Base-by-base conservation (phyloP, 1,140 invertebrate genomes). In the Linepithema humile region DNA sequence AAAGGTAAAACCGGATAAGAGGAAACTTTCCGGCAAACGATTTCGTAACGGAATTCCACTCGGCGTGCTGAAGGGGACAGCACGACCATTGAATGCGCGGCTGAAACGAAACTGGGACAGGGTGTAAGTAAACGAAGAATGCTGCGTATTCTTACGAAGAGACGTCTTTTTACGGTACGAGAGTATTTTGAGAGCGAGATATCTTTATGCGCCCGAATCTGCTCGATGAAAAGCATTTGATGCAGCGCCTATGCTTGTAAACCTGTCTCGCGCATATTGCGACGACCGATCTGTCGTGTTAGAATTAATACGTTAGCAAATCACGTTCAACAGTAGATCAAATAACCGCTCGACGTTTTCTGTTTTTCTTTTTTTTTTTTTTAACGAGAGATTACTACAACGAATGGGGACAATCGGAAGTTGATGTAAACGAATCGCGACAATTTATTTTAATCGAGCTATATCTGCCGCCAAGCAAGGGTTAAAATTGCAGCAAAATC, bases 21-120 rank as follows among this genome's bases (percentile, higher is more conserved):
- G 59, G 67, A 73, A 85, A 70, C 65, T 82, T 85, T 70, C 62
- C 77, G 45, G 59, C 55, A 59, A 72, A 53, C 75, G 70, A 75
- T 85, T 60, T 59, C 70, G 62, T 53, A 65, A 75, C 72, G 48
- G 83, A 85, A 85, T 82, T 82, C 43, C 75, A 82, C 59, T 80
- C 43, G 84, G 43, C 64, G 23, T 38, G 53, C 6, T 57, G 72
- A 78, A 78, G 59, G 38, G 65, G 64, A 70, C 32, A 65, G 29
- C 60, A n/a, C n/a, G n/a, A n/a, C 43, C 45, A 85, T 72, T 65
- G 72, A 84, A 84, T 73, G 69, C 26, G 26, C 48, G 50, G 40
- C 64, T 48, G 32, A 70, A 32, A n/a, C n/a, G 83, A 67, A 60
- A 72, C 59, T 32, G 26, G 77, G 10, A 72, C 43, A 32, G 17